Evolutionary conservation across 2,113 vertebrate species (phyloP).

Genomic region (Hydrochoerus hydrochaeris): DNA sequence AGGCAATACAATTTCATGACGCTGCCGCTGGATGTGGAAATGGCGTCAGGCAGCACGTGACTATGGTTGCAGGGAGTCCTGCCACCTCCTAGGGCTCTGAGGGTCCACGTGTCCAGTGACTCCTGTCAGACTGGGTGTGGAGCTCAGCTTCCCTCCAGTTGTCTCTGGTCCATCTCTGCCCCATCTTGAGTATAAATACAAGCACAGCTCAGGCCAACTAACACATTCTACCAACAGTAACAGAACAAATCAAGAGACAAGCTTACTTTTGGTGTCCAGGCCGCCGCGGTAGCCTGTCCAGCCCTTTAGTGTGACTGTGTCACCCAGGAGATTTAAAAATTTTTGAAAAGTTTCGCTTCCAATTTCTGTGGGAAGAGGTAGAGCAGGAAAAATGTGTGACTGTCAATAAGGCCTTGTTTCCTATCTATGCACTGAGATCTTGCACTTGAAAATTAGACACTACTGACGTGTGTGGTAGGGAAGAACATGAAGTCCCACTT

Average conservation of each 20-base stretch:
- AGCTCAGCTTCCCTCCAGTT: background rate
- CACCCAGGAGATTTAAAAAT: conserved; percentile 95
- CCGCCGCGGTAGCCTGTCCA: conserved; percentile 99
- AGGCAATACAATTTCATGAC: background rate
- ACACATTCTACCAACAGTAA: background rate
- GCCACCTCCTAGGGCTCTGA: background rate
- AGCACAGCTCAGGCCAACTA: background rate
- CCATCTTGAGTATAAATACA: background rate
- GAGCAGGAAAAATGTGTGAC: background rate
- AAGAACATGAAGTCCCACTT: background rate
- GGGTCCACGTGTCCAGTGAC: background rate
- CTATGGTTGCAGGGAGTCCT: background rate
- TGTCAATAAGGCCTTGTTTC: background rate
- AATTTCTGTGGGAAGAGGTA: conserved; percentile 86
- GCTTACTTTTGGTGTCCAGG: conserved; percentile 98
- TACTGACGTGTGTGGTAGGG: fast-evolving
- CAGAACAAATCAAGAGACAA: background rate
- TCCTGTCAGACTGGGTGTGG: background rate
- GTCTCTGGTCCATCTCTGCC: background rate
- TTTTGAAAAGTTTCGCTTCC: conserved; percentile 96
- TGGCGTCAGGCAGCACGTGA: background rate
- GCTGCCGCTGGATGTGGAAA: background rate
- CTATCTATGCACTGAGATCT: background rate
- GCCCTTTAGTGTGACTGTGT: conserved; percentile 94
- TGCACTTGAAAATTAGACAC: background rate